A percentile compares a stretch with the other conserved stretches of the same genome.
Conservation (phyloP, 2,888 invertebrate species). For the Drosophila prostipennis region DNA sequence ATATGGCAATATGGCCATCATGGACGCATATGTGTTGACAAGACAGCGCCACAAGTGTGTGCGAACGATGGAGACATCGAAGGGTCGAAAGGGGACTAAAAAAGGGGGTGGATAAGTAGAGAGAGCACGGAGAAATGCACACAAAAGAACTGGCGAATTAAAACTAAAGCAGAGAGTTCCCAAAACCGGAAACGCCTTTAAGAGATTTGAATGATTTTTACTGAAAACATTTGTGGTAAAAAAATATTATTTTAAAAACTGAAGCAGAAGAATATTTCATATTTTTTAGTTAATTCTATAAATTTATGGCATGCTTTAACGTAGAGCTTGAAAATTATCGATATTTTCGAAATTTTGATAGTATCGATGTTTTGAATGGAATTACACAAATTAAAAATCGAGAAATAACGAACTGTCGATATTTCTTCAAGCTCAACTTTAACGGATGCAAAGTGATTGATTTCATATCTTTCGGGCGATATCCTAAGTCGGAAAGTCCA, state of each 20-base stretch:
- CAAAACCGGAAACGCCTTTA: not conserved
- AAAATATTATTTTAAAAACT: not conserved
- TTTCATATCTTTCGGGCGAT: not conserved
- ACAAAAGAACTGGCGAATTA: slow-evolving; percentile 11
- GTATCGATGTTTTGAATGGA: too few relatives aligned
- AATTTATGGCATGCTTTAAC: too few relatives aligned
- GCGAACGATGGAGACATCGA: slow-evolving; percentile 9
- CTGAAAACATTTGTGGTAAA: not conserved
- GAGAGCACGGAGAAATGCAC: not conserved
- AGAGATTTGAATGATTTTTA: not conserved
- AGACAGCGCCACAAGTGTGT: slow-evolving; percentile 34
- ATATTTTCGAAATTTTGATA: too few relatives aligned
- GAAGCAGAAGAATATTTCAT: too few relatives aligned
- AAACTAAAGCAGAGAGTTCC: slow-evolving; percentile 2
- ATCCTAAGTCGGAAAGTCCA: slow-evolving; percentile 5
- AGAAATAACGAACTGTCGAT: too few relatives aligned
- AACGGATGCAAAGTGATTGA: not conserved
- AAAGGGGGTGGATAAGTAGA: not conserved
- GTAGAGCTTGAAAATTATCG: too few relatives aligned
- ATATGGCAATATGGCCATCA: slow-evolving; percentile 20
- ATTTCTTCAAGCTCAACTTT: too few relatives aligned
- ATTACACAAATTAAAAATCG: too few relatives aligned
- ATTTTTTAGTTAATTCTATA: not conserved
- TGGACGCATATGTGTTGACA: slow-evolving; percentile 30
- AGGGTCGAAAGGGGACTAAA: not conserved